Evolutionary conservation across 2,113 vertebrate genomes (phyloP), one percentile per base, ranked within the genome.

Genomic region (Azemiops feae): DNA sequence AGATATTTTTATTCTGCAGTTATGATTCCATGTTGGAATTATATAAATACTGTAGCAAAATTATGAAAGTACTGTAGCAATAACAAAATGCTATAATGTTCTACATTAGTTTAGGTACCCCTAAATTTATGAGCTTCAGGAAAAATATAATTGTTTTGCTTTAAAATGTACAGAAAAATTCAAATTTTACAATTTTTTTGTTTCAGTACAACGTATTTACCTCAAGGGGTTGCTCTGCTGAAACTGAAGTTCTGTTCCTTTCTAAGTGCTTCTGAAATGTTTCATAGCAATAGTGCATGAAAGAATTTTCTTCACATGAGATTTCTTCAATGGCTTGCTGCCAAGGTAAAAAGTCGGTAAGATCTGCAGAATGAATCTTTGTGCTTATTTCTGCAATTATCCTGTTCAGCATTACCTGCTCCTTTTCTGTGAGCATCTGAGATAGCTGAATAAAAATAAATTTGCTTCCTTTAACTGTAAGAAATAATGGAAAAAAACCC

Each of bases 371-470:
- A 95, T 96, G 96, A 91, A 94, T 97, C 87, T 92, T 96, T 88
- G 89, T 96, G 96, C 98, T 97, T 91, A 98, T 95, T 96, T 86
- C 58, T 47, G 92, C 94, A 94, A 98, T 97, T 93, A 98, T 64
- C 89, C 97, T 96, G 89, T 95, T 96, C 94, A 98, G 92, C 45
- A 94, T 96, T 43, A 93, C 88, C 92, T 97, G 95, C 94, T 98
- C 97, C 88, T 43, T 52, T 95, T 97, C 95, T 88, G 95, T 93
- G 91, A 97, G 93, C 60, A 96, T 95, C 92, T 95, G 95, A 25
- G 93, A 94, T 87, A 98, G 92, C n/a, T 98, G 97, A 94, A 98
- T 96, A 96, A 98, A 98, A 87, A 98, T 16, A 92, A 98, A 98
- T 95, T 98, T 97, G 93, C 53, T 96, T 25, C 94, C 95, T 93